Conservation (phyloP, 1,140 invertebrate species). For the Orchestia grillus region DNA sequence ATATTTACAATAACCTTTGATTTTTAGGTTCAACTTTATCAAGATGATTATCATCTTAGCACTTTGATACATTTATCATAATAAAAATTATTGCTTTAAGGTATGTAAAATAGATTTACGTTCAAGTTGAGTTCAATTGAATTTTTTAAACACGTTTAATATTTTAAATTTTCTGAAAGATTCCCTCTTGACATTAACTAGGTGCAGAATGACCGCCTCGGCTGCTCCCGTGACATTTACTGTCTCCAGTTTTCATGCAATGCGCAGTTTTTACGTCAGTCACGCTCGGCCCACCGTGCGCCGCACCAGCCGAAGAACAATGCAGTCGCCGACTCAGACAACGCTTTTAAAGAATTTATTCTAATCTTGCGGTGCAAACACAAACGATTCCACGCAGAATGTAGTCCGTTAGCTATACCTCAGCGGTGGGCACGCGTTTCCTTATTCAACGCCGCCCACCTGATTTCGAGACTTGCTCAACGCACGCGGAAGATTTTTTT, state of each 20-base stretch:
- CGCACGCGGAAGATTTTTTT: background rate
- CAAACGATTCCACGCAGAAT: background rate
- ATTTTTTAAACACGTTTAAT: background rate
- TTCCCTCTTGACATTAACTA: background rate
- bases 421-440: background rate
- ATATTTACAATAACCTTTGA: background rate
- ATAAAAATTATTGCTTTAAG: background rate
- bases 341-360: background rate
- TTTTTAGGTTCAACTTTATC: background rate
- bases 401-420: background rate
- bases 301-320: background rate
- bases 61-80: background rate
- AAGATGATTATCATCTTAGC: background rate
- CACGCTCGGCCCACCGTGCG: background rate
- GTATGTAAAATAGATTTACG: background rate
- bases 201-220: background rate
- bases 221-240: background rate
- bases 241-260: background rate
- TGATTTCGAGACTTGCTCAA: background rate
- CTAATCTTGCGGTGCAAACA: background rate
- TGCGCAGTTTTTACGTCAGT: background rate
- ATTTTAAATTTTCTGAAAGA: background rate
- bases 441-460: background rate
- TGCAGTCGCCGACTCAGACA: background rate
- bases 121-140: background rate